Base-by-base conservation (phyloP, 1,140 invertebrate genomes). In the Schlechtendalia chinensis region DNA sequence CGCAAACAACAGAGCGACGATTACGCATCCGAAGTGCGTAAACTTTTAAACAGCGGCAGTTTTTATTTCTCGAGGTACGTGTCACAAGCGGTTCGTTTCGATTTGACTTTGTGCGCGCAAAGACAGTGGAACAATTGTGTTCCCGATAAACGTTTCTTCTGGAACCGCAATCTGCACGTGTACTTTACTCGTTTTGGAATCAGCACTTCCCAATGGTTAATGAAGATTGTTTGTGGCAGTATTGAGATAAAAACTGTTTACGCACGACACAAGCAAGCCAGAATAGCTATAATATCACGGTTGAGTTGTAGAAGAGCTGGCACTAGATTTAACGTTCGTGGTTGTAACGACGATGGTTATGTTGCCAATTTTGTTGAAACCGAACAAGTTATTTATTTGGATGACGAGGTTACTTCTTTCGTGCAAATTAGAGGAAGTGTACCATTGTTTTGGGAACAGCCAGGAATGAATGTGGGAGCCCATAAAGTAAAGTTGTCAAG, bases 341-440 rank as follows among this genome's bases (percentile, higher is more conserved):
- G 98, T n/a, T 94, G 93, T 54, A 98, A 99, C 87, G 98, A 99
- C 88, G 95, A 98, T 86, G 98, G 98, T 0, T 94, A 98, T 88
- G 98, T 99, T 53, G 98, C 98, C 3, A 99, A 99, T 89, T 99
- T 99, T 90, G 97, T 99, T 14, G 98, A 99, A 90, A 99, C 97
- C 0, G 98, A 99, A 87, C 98, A 99, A 88, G 91, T 94, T 1
- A 94, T 97, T 82, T 96, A 92, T 84, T 88, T 98, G 83, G 96
- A 98, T 85, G 92, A 94, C 83, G 93, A 94, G 84, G 88, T 94
- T 1, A 90, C 92, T 6, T 94, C 93, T 16, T 94, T 92, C 84
- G 85, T 96, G 8, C 94, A 95, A 86, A 98, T 95, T 0, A 89
- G 98, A 83, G 98, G 98, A 0, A 99, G 97, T 0, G 96, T 99